Percentiles rank a stretch among this genome's conserved stretches.
Conservation (phyloP, 2,888 invertebrate genomes). For the Pachliopta kotzebuea region DNA sequence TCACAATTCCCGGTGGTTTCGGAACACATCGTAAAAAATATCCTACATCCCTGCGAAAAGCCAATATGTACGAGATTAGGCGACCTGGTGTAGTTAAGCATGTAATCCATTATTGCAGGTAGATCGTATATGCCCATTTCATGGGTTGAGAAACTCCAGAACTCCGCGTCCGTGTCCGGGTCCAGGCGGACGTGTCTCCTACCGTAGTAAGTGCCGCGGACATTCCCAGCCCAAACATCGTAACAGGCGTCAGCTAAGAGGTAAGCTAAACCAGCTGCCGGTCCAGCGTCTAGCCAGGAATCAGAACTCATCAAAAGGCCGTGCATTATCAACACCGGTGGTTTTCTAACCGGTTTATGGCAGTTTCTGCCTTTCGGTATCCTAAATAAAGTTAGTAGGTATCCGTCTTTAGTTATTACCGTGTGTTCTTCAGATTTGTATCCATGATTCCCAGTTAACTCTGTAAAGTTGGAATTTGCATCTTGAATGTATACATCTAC, state of each 20-base stretch:
- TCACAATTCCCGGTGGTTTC: conserved; percentile 82
- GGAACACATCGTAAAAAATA: conserved; percentile 84
- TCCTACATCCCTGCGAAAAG: conserved; percentile 87
- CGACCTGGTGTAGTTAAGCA: conserved; percentile 46
- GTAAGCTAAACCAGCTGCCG: conserved; percentile 43
- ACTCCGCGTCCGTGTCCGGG: conserved; percentile 55
- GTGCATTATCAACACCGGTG: conserved; percentile 61
- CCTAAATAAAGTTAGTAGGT: conserved; percentile 52
- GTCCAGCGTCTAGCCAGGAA: conserved; percentile 58
- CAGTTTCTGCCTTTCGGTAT: conserved; percentile 47
- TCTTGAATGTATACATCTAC: neutral
- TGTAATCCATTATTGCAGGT: conserved; percentile 79
- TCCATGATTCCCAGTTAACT: conserved; percentile 45
- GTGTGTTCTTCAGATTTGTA: conserved; percentile 52
- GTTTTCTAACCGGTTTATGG: conserved; percentile 34
- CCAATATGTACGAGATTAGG: conserved; percentile 78
- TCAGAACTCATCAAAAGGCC: conserved; percentile 59
- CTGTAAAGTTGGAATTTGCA: conserved; percentile 46
- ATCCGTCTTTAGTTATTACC: conserved; percentile 58
- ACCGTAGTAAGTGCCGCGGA: conserved; percentile 69
- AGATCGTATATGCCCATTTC: conserved; percentile 88
- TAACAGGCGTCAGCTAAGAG: conserved; percentile 44
- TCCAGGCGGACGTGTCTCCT: conserved; percentile 69
- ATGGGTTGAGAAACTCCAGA: conserved; percentile 81
- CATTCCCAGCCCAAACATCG: conserved; percentile 53